Conservation (phyloP, 64 coral and sea anemone species). For the Cladopsammia gracilis region DNA sequence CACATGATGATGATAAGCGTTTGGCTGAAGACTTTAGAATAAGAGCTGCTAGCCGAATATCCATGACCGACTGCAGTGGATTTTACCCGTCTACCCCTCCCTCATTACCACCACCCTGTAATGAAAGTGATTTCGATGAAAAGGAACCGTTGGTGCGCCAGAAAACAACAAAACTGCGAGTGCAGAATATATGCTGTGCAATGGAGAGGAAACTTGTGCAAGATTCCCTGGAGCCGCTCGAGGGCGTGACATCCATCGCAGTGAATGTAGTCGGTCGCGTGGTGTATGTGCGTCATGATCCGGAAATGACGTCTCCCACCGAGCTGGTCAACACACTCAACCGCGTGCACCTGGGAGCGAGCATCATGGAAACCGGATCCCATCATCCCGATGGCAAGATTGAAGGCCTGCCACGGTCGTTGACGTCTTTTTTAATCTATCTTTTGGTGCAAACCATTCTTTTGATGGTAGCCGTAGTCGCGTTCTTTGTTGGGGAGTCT, state of each 20-base stretch:
- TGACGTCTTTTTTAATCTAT: slow-evolving; percentile 66
- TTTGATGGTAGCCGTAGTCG: slow-evolving; percentile 53
- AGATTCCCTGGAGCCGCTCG: slow-evolving; percentile 75
- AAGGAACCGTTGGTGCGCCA: slow-evolving; percentile 15
- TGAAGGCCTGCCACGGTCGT: slow-evolving; percentile 31
- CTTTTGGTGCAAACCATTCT: slow-evolving; percentile 77
- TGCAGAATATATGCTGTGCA: slow-evolving; percentile 96
- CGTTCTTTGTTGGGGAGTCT: slow-evolving; percentile 18
- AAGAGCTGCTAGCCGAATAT: slow-evolving; percentile 1
- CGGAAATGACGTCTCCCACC: slow-evolving; percentile 79
- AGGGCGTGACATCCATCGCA: slow-evolving; percentile 80
- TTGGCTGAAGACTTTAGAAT: neutral
- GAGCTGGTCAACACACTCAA: slow-evolving; percentile 82
- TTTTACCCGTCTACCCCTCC: slow-evolving; percentile 7
- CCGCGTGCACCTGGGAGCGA: slow-evolving; percentile 85
- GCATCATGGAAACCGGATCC: slow-evolving; percentile 92
- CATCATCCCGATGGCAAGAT: slow-evolving; percentile 60
- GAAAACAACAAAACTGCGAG: slow-evolving; percentile 92
- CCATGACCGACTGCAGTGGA: slow-evolving; percentile 28
- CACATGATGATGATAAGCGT: neutral
- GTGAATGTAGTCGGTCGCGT: slow-evolving; percentile 97
- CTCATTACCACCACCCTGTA: neutral
- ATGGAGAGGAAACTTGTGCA: slow-evolving; percentile 89
- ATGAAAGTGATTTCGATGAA: neutral
- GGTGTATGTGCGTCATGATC: slow-evolving; percentile 84